Percentiles rank a stretch among this genome's conserved stretches.
Evolutionary conservation across 1,140 invertebrate genomes (phyloP).

Genomic region (Acromyrmex charruanus): DNA sequence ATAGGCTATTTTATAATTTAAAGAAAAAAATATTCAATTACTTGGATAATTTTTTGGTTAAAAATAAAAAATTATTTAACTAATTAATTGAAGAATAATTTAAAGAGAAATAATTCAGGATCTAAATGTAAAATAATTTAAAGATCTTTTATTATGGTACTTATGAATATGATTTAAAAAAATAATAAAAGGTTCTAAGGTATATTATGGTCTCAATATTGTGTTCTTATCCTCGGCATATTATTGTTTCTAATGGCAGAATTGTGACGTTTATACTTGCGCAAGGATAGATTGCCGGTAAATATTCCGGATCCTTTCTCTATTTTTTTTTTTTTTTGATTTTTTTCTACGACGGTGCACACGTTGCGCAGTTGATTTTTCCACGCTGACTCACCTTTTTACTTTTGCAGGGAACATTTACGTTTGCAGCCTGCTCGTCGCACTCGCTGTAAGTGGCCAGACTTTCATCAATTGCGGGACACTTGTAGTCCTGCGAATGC

Average conservation of each 20-base stretch:
- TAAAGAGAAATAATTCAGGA: background rate
- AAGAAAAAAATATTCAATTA: background rate
- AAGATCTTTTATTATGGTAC: background rate
- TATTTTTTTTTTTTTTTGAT: background rate
- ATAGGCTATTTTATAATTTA: background rate
- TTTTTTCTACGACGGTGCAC: conserved; percentile 4
- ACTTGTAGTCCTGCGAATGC: conserved; percentile 1
- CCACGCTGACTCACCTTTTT: background rate
- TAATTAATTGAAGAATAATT: background rate
- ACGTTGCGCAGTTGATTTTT: conserved; percentile 34
- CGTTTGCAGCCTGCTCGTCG: conserved; percentile 58
- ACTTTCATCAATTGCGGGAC: conserved; percentile 18
- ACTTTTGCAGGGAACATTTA: conserved; percentile 72
- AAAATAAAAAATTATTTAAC: background rate
- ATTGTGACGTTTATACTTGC: conserved; percentile 48
- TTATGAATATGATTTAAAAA: background rate
- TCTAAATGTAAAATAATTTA: background rate
- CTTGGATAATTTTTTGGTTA: background rate
- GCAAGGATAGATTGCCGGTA: conserved; percentile 23
- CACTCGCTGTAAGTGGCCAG: conserved; percentile 74
- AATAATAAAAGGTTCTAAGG: background rate
- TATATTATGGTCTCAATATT: no score
- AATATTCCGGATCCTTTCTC: conserved; percentile 51
- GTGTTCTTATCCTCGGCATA: conserved; percentile 4
- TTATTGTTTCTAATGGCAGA: conserved; percentile 10